Evolutionary conservation across 2,888 invertebrate genomes (phyloP).

Genomic region (Homarus gammarus): DNA sequence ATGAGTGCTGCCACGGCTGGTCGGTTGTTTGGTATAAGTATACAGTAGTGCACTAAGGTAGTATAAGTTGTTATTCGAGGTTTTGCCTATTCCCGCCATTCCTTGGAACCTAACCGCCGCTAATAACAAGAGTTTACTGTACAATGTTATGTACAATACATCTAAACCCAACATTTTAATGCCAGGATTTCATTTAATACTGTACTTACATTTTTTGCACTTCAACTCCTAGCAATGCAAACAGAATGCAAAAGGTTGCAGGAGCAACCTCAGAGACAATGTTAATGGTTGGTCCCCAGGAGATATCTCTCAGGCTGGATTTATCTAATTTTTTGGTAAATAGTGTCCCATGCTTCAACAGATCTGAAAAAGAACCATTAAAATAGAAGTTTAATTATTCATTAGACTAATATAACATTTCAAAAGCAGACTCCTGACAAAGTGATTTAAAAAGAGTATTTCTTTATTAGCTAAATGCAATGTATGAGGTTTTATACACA

Average conservation of each 20-base stretch:
- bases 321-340: constrained; percentile 33
- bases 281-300: constrained; percentile 42
- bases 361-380: constrained; percentile 33
- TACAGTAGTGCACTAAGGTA: too few relatives aligned
- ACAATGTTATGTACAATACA: not conserved
- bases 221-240: constrained; percentile 48
- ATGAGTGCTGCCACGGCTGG: too few relatives aligned
- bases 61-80: too few relatives aligned
- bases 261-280: constrained; percentile 34
- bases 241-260: constrained; percentile 45
- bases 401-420: not conserved
- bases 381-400: not conserved
- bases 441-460: too few relatives aligned
- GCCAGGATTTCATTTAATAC: not conserved
- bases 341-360: constrained; percentile 44
- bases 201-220: constrained; percentile 20
- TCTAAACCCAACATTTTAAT: not conserved
- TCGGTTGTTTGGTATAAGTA: too few relatives aligned
- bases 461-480: too few relatives aligned
- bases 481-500: too few relatives aligned
- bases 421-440: too few relatives aligned
- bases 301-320: constrained; percentile 1
- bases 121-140: too few relatives aligned
- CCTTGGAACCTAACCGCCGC: too few relatives aligned
- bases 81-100: too few relatives aligned